Evolutionary conservation across 2,888 invertebrate genomes (phyloP).

Genomic region (Platycnemis pennipes): DNA sequence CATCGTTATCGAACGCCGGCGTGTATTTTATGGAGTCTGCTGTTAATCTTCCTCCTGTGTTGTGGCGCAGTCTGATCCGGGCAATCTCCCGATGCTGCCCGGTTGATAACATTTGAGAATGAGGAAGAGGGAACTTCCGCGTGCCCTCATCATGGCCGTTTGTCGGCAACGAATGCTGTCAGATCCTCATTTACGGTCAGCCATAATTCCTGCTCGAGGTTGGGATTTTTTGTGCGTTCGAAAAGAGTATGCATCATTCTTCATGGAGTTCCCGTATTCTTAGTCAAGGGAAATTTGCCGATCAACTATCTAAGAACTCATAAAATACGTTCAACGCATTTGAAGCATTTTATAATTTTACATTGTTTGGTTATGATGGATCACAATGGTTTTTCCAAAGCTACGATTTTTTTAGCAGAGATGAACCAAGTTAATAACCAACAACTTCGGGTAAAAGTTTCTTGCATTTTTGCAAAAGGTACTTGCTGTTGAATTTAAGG

Average conservation of each 20-base stretch:
- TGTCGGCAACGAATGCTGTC: neutral
- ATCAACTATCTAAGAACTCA: too few species aligned
- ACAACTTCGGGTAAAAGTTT: too few species aligned
- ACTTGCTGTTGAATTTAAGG: too few species aligned
- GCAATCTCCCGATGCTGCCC: neutral
- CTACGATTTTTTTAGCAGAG: too few species aligned
- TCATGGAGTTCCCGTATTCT: neutral
- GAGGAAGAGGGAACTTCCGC: constrained; percentile 8
- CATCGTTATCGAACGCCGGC: neutral
- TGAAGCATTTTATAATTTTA: too few species aligned
- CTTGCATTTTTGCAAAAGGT: too few species aligned
- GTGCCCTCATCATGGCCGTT: neutral
- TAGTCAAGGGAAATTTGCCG: neutral
- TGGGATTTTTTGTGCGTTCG: neutral
- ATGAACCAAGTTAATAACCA: too few species aligned
- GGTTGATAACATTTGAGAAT: constrained; percentile 20
- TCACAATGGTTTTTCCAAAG: too few species aligned
- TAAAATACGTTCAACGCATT: too few species aligned
- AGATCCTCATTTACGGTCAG: neutral
- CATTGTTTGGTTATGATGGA: too few species aligned
- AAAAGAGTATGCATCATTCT: neutral
- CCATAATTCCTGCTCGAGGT: neutral
- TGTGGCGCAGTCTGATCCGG: neutral
- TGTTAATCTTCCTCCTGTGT: neutral
- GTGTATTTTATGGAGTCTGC: neutral